phyloP scores from a whole-genome alignment of 1,140 invertebrate genomes.

The Hylaeus anthracinus region DNA sequence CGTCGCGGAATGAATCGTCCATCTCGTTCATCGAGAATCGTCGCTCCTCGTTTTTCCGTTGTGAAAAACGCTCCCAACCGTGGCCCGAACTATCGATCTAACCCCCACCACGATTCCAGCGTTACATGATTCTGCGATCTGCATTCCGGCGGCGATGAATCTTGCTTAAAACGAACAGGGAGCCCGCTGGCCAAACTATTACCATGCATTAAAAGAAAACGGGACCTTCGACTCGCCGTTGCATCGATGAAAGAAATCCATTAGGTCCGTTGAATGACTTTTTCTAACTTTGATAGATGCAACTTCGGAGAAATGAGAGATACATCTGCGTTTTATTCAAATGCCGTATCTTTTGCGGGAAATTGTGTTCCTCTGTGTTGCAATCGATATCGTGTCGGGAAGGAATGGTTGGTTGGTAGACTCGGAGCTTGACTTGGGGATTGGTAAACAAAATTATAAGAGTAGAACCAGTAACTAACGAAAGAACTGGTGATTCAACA shows the following conservation, averaged over 20 bases:
- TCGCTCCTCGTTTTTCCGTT: constrained; percentile 38
- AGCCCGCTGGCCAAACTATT: neutral
- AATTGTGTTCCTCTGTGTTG: too few relatives aligned
- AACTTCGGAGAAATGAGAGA: too few relatives aligned
- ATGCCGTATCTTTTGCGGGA: too few relatives aligned
- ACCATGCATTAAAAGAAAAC: constrained; percentile 8
- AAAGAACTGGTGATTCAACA: too few relatives aligned
- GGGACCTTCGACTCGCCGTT: too few relatives aligned
- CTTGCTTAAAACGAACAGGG: neutral
- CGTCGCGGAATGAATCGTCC: constrained; percentile 47
- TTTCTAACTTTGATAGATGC: neutral
- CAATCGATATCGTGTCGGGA: too few relatives aligned
- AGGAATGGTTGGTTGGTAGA: too few relatives aligned
- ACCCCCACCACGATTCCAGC: constrained; percentile 41
- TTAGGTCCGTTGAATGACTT: neutral
- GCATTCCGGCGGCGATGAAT: constrained; percentile 21
- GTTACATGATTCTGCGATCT: constrained; percentile 29
- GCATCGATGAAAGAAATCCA: neutral
- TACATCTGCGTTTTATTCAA: neutral
- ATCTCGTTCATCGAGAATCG: constrained; percentile 42
- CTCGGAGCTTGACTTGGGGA: too few relatives aligned
- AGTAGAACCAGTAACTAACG: too few relatives aligned
- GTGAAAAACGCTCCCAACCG: constrained; percentile 47
- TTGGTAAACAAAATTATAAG: too few relatives aligned
- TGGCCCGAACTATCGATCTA: constrained; percentile 46